These are phyloP conservation scores for Microhierax caerulescens DNA, from an alignment of 2,797 vertebrate species.

Conservation along the genomic window DNA sequence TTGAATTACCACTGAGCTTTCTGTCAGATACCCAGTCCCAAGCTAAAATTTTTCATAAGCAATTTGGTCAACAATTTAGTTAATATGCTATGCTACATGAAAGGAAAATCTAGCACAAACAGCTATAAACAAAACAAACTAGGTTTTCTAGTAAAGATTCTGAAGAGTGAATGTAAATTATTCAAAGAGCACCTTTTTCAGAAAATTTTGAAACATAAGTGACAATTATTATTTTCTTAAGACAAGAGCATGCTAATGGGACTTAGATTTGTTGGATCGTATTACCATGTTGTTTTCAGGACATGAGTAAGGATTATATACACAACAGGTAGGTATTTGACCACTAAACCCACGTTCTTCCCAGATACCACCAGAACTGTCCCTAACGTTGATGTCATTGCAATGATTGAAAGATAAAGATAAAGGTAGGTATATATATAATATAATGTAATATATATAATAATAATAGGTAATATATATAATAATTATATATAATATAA, in stretches of 20 bases:
- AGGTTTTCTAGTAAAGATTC: background rate
- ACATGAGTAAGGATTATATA: background rate
- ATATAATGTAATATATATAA: too few relatives aligned
- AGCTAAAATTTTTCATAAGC: background rate
- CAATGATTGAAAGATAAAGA: background rate
- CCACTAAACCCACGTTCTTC: background rate
- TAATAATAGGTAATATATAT: too few relatives aligned
- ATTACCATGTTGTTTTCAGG: background rate
- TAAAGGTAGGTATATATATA: background rate
- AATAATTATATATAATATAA: too few relatives aligned
- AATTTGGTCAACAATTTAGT: background rate
- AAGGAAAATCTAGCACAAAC: background rate
- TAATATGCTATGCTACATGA: background rate
- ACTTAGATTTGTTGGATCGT: background rate
- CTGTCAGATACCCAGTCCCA: background rate
- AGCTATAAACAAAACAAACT: background rate
- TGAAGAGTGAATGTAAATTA: background rate
- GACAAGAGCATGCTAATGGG: background rate
- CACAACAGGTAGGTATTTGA: background rate
- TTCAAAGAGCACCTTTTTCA: background rate
- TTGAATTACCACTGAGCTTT: background rate
- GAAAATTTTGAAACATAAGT: background rate
- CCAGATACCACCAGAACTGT: background rate
- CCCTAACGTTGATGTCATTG: background rate
- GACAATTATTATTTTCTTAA: background rate